Evolutionary conservation across 2,113 vertebrate species (phyloP).

Genomic region (Vulpes ferrilata): DNA sequence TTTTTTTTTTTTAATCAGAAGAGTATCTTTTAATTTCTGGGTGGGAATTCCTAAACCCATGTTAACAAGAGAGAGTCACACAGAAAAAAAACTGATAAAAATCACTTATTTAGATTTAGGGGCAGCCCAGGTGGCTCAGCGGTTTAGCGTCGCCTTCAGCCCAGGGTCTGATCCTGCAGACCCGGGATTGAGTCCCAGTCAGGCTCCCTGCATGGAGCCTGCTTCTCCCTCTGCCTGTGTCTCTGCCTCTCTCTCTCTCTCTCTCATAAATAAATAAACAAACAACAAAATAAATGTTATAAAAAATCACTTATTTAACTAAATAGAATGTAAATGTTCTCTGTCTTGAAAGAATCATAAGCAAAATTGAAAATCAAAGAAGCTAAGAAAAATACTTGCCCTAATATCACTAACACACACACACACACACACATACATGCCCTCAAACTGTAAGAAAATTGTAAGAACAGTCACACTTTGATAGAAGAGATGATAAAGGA

Average conservation of each 20-base stretch:
- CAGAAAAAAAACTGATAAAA: background rate
- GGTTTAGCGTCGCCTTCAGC: no score
- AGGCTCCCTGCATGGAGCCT: no score
- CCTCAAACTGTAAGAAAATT: background rate
- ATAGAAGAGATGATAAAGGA: background rate
- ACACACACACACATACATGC: no score
- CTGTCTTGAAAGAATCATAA: background rate
- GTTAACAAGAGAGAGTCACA: background rate
- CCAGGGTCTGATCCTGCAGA: no score
- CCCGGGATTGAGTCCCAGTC: no score
- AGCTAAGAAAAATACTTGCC: background rate
- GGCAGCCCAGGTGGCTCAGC: no score
- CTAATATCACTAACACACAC: background rate
- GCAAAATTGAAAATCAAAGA: background rate
- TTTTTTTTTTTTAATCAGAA: background rate
- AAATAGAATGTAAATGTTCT: constrained; percentile 10
- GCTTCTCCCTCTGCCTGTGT: no score
- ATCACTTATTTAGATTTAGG: background rate
- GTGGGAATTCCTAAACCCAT: constrained; percentile 13
- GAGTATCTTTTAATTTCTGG: constrained; percentile 4
- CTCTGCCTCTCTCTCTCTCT: no score
- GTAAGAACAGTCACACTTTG: background rate
- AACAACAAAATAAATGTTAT: no score
- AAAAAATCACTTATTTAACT: background rate
- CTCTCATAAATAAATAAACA: no score